Conservation (phyloP, 1,140 invertebrate species). For the Pteromalus puparum region DNA sequence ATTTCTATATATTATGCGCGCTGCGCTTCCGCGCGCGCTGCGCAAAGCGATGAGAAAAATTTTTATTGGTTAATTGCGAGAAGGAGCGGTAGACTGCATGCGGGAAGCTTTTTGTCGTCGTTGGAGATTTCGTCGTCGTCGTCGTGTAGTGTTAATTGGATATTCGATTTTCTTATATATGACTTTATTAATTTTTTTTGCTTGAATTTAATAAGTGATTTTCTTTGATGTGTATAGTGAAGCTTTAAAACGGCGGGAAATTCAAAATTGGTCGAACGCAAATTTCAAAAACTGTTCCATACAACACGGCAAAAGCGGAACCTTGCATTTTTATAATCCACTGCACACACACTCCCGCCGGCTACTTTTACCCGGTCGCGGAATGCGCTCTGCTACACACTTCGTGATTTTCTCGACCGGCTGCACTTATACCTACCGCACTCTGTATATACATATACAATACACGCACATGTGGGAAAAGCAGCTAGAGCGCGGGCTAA, state of each 20-base stretch:
- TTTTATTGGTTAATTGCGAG: not conserved
- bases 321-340: no score
- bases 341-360: no score
- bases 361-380: not conserved
- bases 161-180: no score
- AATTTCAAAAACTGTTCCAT: not conserved
- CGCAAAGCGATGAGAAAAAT: not conserved
- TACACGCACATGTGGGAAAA: not conserved
- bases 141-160: no score
- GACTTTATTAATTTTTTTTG: no score
- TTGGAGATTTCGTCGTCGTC: no score
- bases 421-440: not conserved
- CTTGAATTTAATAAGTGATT: no score
- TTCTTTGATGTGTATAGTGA: no score
- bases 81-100: no score
- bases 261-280: not conserved
- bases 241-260: not conserved
- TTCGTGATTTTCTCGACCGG: not conserved
- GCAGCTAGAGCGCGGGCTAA: not conserved
- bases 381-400: not conserved
- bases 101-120: no score
- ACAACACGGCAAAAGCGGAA: no score
- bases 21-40: not conserved
- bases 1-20: not conserved
- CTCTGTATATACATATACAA: no score